Percentiles rank a stretch among this genome's conserved stretches.
Evolutionary conservation across 2,888 invertebrate genomes (phyloP).

Genomic region (Stratiomys singularior): DNA sequence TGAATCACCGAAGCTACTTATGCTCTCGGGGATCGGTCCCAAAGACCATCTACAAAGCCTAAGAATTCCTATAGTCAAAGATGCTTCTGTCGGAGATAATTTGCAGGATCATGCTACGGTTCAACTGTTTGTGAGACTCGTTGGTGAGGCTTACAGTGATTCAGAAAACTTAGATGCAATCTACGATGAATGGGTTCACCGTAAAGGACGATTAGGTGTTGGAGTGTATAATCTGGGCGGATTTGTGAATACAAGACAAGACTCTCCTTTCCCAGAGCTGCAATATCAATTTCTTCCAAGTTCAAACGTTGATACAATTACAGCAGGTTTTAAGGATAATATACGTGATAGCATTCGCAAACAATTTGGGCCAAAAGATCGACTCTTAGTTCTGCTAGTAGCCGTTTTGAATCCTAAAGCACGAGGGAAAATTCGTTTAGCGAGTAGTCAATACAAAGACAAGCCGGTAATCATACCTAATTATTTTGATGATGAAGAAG

Average conservation of each 20-base stretch:
- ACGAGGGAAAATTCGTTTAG: slow-evolving; percentile 67
- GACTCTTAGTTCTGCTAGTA: slow-evolving; percentile 55
- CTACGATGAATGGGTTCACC: slow-evolving; percentile 85
- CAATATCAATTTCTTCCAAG: slow-evolving; percentile 63
- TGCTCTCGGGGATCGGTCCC: slow-evolving; percentile 86
- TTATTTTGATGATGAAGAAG: slow-evolving; percentile 67
- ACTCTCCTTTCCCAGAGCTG: slow-evolving; percentile 66
- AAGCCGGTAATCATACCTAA: slow-evolving; percentile 70
- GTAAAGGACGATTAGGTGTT: slow-evolving; percentile 85
- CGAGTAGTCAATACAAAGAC: slow-evolving; percentile 66
- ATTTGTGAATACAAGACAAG: slow-evolving; percentile 56
- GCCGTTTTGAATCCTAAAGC: slow-evolving; percentile 62
- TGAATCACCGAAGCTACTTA: slow-evolving; percentile 82
- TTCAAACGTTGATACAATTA: slow-evolving; percentile 47
- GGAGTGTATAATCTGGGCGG: slow-evolving; percentile 63
- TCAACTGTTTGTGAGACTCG: background rate
- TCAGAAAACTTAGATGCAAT: slow-evolving; percentile 73
- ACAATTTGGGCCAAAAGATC: background rate
- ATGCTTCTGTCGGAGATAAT: slow-evolving; percentile 22
- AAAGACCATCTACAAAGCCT: slow-evolving; percentile 73
- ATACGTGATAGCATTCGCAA: background rate
- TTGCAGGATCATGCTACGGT: slow-evolving; percentile 15
- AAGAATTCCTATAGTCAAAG: slow-evolving; percentile 67
- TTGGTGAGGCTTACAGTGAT: background rate
- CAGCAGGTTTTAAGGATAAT: background rate